phyloP scores from a whole-genome alignment of 2,113 vertebrate species.

The Emydocephalus ijimae region DNA sequence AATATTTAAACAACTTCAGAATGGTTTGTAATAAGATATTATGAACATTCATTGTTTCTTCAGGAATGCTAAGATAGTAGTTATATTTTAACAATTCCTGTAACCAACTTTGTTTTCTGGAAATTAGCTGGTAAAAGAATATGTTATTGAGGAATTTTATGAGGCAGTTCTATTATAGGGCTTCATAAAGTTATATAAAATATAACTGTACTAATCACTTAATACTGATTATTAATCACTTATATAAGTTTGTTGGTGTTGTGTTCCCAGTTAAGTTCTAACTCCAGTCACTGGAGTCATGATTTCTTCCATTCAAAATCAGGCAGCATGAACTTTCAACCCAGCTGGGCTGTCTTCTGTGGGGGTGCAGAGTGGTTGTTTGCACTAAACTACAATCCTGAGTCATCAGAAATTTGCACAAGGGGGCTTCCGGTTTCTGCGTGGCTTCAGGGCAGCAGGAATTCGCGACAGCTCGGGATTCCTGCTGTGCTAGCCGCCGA shows the following conservation, averaged over 20 bases:
- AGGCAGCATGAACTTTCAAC: too few species aligned
- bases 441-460: too few species aligned
- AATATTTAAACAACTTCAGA: not conserved
- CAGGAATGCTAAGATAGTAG: not conserved
- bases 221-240: not conserved
- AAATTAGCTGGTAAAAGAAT: not conserved
- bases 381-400: too few species aligned
- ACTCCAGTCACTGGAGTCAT: too few species aligned
- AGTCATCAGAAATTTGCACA: too few species aligned
- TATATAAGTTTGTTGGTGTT: not conserved
- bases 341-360: too few species aligned
- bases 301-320: too few species aligned
- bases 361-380: too few species aligned
- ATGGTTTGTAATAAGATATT: slow-evolving; percentile 8
- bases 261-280: too few species aligned
- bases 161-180: not conserved
- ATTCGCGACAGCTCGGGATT: too few species aligned
- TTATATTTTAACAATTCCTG: not conserved
- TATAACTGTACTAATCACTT: not conserved
- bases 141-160: not conserved
- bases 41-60: not conserved
- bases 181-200: not conserved
- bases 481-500: too few species aligned
- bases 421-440: too few species aligned
- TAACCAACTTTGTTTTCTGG: not conserved